Conservation (phyloP, 2,797 vertebrate species). For the Chloroceryle inda region DNA sequence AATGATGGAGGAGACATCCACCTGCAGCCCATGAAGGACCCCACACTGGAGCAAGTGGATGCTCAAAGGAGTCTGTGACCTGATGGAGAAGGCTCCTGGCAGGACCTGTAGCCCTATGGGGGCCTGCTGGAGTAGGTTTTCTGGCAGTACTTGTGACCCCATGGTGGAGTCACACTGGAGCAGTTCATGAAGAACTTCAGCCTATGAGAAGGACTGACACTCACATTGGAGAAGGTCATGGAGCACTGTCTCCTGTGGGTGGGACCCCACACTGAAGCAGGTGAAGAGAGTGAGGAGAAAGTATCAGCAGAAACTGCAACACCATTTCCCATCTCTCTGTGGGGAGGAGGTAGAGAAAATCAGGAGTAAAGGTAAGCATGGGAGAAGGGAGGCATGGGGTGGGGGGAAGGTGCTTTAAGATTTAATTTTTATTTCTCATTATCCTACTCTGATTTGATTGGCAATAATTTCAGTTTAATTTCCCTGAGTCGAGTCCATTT, state of each 20-base stretch:
- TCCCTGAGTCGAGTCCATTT: not conserved
- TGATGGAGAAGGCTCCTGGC: fast-evolving
- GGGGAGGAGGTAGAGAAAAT: not conserved
- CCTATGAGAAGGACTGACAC: not conserved
- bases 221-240: too few species aligned
- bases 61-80: not conserved
- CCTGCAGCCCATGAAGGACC: too few species aligned
- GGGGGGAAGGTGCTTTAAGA: not conserved
- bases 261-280: not conserved
- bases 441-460: not conserved
- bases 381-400: not conserved
- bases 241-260: too few species aligned
- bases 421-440: not conserved
- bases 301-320: not conserved
- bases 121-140: not conserved
- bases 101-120: not conserved
- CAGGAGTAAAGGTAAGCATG: not conserved
- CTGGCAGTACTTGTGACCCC: not conserved
- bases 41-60: fast-evolving
- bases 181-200: too few species aligned
- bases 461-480: not conserved
- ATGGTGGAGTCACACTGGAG: fast-evolving
- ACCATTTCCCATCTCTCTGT: not conserved
- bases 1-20: too few species aligned
- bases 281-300: not conserved